Evolutionary conservation across 2,797 vertebrate species (phyloP), one percentile per base, ranked within the genome.

Genomic region (Arremon aurantiirostris): DNA sequence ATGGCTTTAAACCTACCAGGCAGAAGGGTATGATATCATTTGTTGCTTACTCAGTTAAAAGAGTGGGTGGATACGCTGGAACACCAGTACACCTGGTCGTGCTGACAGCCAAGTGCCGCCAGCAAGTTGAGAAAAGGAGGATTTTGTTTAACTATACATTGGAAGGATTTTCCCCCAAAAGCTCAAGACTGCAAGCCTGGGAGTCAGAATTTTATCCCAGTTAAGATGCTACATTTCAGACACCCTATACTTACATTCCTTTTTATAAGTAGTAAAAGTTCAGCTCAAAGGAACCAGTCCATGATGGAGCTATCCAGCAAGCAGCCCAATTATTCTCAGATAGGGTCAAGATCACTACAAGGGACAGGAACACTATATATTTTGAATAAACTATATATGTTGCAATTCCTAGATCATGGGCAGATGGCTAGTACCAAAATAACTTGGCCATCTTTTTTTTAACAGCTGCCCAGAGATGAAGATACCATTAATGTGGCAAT

Each of bases 11-110:
- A 95, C 53, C 57, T 35, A 87, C 30, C 69, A 89, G 64, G 78
- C 56, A 89, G 86, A 86, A 85, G 46, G 35, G 56, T 50, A 93
- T 89, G 78, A 92, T 68, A 64, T 85, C 20, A 95, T 94, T 85
- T 90, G 83, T 82, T 94, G 75, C 75, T 90, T 77, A 71, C 26
- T 79, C 64, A 73, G 63, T 76, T 92, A 49, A 84, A 79, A 90
- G 93, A 60, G 78, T 77, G 80, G 83, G 88, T 95, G 88, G 77
- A 39, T 77, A 30, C 30, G 60, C 4, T 89, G 86, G 93, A 96
- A 95, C 88, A 73, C 9, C 63, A 90, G 77, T 73, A 90, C 86
- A 95, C 81, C 75, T 93, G 88, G 78, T 64, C 47, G 30, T 55
- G 64, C 68, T 82, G 88, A 63, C 89, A 93, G 76, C 79, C 90